Evolutionary conservation across 2,797 vertebrate genomes (phyloP), one percentile per base, ranked within the genome.

Genomic region (Rhinophrynus dorsalis): DNA sequence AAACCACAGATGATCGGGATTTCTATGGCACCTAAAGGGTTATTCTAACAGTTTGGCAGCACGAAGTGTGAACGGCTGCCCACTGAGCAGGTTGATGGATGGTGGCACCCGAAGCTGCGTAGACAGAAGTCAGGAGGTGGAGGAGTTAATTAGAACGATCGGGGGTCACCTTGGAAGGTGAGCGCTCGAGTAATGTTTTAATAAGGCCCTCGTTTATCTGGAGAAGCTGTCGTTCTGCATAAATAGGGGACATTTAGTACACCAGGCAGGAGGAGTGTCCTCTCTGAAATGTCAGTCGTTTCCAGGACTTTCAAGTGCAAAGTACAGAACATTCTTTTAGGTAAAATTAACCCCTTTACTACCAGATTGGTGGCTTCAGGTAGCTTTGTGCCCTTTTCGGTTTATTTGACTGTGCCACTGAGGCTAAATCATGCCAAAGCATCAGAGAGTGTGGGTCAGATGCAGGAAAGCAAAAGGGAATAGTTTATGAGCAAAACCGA

Each of bases 101-200:
- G 70, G 37, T 30, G 55, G 55, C 33, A 26, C 37, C 17, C 33
- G 13, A 13, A 67, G 65, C 62, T 54, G n/a, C 23, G 51, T 42
- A 55, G 40, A 59, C 47, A 73, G 17, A 60, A 73, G 62, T 73
- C 62, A 73, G 70, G 55, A 60, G 70, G 70, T 73, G 62, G 70
- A 73, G 70, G 62, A 67, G 70, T 73, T 73, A 73, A 73, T 73
- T 66, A 60, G 62, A 60, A 51, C 45, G 44, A 67, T 52, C 13
- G 55, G 29, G 62, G 70, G 70, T 73, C 70, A 73, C 70, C 70
- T 73, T 73, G 62, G 40, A 60, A 73, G 70, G 70, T 73, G 62
- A 67, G 45, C 62, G 27, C 60, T 44, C 37, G 55, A 73, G 62
- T 66, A 67, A 66, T 73, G 62, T 73, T 73, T 73, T 73, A 73